A percentile compares a stretch with the other conserved stretches of the same genome.
Conservation (phyloP, 2,888 invertebrate genomes). For the Malthinus flaveolus region DNA sequence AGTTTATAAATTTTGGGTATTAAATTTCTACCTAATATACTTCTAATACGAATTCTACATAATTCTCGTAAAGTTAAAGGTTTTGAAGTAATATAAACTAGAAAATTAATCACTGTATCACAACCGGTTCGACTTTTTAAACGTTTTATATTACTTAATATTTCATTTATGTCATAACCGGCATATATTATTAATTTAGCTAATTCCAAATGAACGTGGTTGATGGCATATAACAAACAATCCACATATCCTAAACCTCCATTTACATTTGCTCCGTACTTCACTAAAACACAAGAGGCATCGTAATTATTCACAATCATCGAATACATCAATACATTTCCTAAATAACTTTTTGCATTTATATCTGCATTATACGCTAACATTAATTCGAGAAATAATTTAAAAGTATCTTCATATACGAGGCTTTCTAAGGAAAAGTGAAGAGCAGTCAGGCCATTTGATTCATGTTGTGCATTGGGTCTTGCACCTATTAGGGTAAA, state of each 20-base stretch:
- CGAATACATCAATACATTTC: constrained; percentile 54
- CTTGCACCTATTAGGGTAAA: constrained; percentile 42
- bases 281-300: constrained; percentile 62
- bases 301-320: constrained; percentile 53
- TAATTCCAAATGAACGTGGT: constrained; percentile 49
- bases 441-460: constrained; percentile 57
- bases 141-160: constrained; percentile 49
- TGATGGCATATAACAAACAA: constrained; percentile 60
- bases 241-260: constrained; percentile 62
- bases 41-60: constrained; percentile 62
- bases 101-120: constrained; percentile 38
- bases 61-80: constrained; percentile 61
- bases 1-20: constrained; percentile 54
- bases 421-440: constrained; percentile 66
- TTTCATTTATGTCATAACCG: constrained; percentile 50
- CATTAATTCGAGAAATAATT: constrained; percentile 57
- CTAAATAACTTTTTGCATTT: constrained; percentile 45
- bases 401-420: constrained; percentile 57
- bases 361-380: constrained; percentile 47
- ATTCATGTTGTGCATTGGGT: constrained; percentile 47
- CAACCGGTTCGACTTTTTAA: constrained; percentile 40
- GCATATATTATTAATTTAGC: constrained; percentile 53
- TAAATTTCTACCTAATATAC: constrained; percentile 49
- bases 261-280: constrained; percentile 67
- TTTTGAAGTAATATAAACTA: constrained; percentile 46